These are phyloP conservation scores for Cochlearius cochlearius DNA, from an alignment of 2,113 vertebrate species.

Conservation along the genomic window DNA sequence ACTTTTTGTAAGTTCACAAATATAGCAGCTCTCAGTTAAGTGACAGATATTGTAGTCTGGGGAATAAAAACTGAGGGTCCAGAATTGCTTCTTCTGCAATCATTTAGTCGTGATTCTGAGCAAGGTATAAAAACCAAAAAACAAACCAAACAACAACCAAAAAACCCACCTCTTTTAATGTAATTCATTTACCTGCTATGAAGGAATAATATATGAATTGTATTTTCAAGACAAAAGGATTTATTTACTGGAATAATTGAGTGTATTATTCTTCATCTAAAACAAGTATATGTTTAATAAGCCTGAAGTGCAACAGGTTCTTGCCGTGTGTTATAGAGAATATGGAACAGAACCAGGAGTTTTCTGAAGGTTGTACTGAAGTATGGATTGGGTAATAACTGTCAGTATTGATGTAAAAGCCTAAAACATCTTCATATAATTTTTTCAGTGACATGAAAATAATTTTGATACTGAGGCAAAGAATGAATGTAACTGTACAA, in stretches of 20 bases:
- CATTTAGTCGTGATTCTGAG: neutral
- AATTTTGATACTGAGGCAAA: neutral
- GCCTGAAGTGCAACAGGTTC: neutral
- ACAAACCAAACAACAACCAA: fast-evolving
- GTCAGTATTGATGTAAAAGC: neutral
- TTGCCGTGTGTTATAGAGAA: neutral
- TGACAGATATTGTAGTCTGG: neutral
- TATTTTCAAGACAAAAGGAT: constrained; percentile 30
- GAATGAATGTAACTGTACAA: neutral
- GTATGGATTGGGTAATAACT: neutral
- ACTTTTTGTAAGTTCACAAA: neutral
- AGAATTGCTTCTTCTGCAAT: constrained; percentile 30
- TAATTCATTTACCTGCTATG: constrained; percentile 1
- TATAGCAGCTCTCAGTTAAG: neutral
- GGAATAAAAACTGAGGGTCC: constrained; percentile 16
- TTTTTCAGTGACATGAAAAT: neutral
- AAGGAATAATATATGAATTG: neutral
- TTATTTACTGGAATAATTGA: constrained; percentile 29
- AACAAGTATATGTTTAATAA: neutral
- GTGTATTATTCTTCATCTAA: neutral
- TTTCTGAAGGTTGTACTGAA: neutral
- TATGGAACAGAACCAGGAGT: neutral
- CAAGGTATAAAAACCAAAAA: neutral
- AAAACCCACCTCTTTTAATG: neutral
- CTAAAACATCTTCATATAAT: neutral